phyloP scores from a whole-genome alignment of 1,140 invertebrate species.

The Drosophila miranda region DNA sequence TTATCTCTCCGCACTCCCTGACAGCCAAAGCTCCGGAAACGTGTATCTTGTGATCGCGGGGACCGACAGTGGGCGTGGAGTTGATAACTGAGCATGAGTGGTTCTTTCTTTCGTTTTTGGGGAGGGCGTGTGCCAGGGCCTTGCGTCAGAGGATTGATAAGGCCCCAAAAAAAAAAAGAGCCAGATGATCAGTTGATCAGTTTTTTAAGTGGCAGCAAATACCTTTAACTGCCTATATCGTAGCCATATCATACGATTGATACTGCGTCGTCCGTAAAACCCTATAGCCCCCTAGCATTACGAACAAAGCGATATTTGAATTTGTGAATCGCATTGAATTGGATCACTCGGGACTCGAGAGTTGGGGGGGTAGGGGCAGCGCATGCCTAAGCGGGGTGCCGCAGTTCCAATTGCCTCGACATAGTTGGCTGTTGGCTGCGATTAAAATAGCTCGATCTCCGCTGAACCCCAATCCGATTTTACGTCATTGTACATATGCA shows the following conservation, averaged over 20 bases:
- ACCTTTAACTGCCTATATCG: conserved; percentile 1
- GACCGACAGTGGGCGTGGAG: not conserved
- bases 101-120: not conserved
- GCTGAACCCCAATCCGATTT: conserved; percentile 11
- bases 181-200: conserved; percentile 10
- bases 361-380: not conserved
- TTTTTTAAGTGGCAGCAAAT: not conserved
- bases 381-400: conserved; percentile 3
- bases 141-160: conserved; percentile 39
- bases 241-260: conserved; percentile 12
- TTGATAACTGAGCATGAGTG: conserved; percentile 10
- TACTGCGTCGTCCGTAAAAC: conserved; percentile 25
- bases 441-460: conserved; percentile 20
- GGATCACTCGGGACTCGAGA: conserved; percentile 1
- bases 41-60: conserved; percentile 43
- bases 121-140: conserved; percentile 13
- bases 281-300: conserved; percentile 16
- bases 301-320: conserved; percentile 5
- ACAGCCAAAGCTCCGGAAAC: conserved; percentile 45
- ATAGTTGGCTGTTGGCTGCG: conserved; percentile 36
- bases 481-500: conserved; percentile 15
- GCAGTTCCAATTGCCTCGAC: conserved; percentile 45
- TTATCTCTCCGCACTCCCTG: conserved; percentile 25
- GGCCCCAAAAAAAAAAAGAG: not conserved
- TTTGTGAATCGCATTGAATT: conserved; percentile 15